Conservation (phyloP, 2,113 vertebrate genomes). For the Ardeotis arabs region DNA sequence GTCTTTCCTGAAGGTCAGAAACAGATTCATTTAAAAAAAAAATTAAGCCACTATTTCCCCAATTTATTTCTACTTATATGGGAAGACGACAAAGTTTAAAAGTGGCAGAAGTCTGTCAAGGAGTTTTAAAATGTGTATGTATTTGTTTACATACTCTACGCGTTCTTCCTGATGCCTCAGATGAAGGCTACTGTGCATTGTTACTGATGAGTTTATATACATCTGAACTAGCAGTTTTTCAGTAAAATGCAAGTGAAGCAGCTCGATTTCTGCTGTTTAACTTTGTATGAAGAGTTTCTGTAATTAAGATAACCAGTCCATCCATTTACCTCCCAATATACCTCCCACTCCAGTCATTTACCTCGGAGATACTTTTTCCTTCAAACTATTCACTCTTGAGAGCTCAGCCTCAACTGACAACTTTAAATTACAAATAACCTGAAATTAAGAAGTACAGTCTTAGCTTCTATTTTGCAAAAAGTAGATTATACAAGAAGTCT, state of each 20-base stretch:
- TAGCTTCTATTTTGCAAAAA: not conserved
- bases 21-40: accelerated
- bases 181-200: not conserved
- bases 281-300: not conserved
- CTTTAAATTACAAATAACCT: conserved; percentile 75
- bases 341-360: conserved; percentile 2
- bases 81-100: not conserved
- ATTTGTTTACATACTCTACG: accelerated
- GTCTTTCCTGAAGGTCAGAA: not conserved
- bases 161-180: not conserved
- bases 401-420: conserved; percentile 69
- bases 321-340: not conserved
- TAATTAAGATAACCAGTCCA: not conserved
- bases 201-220: not conserved
- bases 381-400: conserved; percentile 61
- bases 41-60: not conserved
- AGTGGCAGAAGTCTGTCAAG: not conserved
- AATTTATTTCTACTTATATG: not conserved
- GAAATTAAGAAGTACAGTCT: conserved; percentile 32
- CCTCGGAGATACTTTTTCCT: conserved; percentile 63
- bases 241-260: not conserved
- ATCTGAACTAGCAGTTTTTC: not conserved
- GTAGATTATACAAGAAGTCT: not conserved
- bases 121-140: not conserved
- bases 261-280: not conserved